Evolutionary conservation across 2,113 vertebrate genomes (phyloP).

Genomic region (Vulpes vulpes): DNA sequence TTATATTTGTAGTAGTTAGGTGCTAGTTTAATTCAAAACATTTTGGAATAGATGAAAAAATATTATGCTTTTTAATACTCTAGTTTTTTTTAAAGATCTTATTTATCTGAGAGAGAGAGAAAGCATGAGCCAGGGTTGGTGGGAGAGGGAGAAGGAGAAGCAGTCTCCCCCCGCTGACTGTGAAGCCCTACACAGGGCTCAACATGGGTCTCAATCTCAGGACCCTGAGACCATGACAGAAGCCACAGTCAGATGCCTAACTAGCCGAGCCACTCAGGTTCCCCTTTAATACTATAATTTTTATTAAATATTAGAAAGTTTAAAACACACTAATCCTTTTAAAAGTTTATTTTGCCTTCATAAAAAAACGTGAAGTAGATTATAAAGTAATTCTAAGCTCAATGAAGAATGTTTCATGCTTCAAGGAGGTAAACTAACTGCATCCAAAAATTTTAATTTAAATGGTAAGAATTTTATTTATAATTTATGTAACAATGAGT

Average conservation of each 20-base stretch:
- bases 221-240: neutral
- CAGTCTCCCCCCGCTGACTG: neutral
- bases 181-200: neutral
- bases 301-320: conserved; percentile 50
- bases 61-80: neutral
- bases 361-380: conserved; percentile 66
- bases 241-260: neutral
- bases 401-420: conserved; percentile 75
- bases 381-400: conserved; percentile 70
- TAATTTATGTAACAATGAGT: conserved; percentile 21
- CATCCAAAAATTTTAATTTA: conserved; percentile 19
- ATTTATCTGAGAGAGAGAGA: neutral
- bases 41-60: conserved; percentile 44
- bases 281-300: neutral
- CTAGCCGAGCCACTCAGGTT: neutral
- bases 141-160: neutral
- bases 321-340: conserved; percentile 31
- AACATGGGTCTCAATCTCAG: neutral
- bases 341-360: conserved; percentile 46
- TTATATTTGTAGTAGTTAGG: conserved; percentile 14
- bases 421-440: conserved; percentile 72
- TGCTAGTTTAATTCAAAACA: conserved; percentile 14
- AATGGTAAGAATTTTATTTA: conserved; percentile 53
- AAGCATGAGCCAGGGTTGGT: neutral
- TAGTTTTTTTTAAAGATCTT: neutral